Evolutionary conservation across 1,140 invertebrate genomes (phyloP).

Genomic region (Tetragonula clypearis): DNA sequence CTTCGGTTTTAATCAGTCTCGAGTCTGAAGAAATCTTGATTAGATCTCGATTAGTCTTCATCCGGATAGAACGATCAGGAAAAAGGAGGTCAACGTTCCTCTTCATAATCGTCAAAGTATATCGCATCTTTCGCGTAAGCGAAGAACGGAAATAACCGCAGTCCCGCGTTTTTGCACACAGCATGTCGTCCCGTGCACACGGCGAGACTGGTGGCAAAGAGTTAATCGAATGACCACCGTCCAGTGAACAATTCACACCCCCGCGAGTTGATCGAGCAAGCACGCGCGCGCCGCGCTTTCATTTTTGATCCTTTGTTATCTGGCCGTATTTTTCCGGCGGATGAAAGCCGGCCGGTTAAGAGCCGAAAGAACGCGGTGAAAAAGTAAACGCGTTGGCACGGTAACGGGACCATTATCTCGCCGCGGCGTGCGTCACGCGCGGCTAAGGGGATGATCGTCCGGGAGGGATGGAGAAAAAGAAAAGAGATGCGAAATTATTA

Average conservation of each 20-base stretch:
- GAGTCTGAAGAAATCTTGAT: too few relatives aligned
- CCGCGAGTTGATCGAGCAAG: constrained; percentile 23
- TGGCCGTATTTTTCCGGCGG: neutral
- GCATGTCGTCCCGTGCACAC: neutral
- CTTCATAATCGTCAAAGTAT: neutral
- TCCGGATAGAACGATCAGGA: too few relatives aligned
- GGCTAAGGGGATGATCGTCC: too few relatives aligned
- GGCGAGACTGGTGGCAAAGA: neutral
- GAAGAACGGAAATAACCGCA: neutral
- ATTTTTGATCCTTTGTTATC: constrained; percentile 39
- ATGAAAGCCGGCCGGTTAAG: constrained; percentile 1
- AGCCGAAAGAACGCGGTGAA: neutral
- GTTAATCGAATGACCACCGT: constrained; percentile 35
- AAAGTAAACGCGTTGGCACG: constrained; percentile 26
- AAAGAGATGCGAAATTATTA: neutral
- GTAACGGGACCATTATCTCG: neutral
- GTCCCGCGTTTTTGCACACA: neutral
- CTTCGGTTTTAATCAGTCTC: too few relatives aligned
- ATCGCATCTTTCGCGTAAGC: neutral
- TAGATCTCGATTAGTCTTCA: too few relatives aligned
- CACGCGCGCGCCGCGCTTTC: constrained; percentile 9
- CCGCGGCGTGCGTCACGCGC: neutral
- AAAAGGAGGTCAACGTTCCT: too few relatives aligned
- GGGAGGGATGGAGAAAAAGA: too few relatives aligned
- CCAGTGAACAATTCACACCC: constrained; percentile 2